A percentile compares a stretch with the other conserved stretches of the same genome.
Conservation (phyloP, 2,113 vertebrate genomes). For the Toxostoma redivivum region DNA sequence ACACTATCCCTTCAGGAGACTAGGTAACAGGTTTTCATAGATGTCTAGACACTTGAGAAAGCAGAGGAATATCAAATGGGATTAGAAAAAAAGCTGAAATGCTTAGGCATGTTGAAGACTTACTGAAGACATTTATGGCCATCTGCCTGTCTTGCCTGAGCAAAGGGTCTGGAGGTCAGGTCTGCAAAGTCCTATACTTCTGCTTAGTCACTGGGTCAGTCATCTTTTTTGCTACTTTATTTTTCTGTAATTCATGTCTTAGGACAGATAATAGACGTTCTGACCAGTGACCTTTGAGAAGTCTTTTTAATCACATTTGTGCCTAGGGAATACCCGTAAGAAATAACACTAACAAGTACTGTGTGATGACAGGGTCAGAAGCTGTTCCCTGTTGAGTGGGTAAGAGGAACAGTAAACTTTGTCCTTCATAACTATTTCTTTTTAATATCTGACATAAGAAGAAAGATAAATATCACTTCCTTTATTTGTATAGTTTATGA, state of each 20-base stretch:
- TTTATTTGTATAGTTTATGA: constrained; percentile 37
- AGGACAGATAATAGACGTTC: neutral
- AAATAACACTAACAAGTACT: constrained; percentile 1
- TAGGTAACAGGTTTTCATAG: constrained; percentile 28
- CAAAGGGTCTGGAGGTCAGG: neutral
- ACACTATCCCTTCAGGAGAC: neutral
- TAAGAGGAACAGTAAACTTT: constrained; percentile 18
- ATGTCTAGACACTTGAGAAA: constrained; percentile 34
- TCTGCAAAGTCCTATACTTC: neutral
- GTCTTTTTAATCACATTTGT: constrained; percentile 37
- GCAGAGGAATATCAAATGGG: constrained; percentile 30
- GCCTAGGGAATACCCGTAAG: constrained; percentile 13
- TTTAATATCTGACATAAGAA: constrained; percentile 38
- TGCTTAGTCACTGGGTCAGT: neutral
- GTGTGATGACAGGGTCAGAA: neutral
- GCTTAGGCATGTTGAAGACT: neutral
- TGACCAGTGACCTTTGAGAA: constrained; percentile 39
- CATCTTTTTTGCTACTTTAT: neutral
- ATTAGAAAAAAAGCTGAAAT: neutral
- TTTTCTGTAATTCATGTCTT: constrained; percentile 19
- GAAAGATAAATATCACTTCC: constrained; percentile 46
- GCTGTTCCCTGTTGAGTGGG: neutral
- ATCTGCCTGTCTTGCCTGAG: neutral
- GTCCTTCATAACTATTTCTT: constrained; percentile 52
- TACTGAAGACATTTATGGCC: constrained; percentile 2